Evolutionary conservation across 2,113 vertebrate species (phyloP), one percentile per base, ranked within the genome.

Genomic region (Prunella himalayana): DNA sequence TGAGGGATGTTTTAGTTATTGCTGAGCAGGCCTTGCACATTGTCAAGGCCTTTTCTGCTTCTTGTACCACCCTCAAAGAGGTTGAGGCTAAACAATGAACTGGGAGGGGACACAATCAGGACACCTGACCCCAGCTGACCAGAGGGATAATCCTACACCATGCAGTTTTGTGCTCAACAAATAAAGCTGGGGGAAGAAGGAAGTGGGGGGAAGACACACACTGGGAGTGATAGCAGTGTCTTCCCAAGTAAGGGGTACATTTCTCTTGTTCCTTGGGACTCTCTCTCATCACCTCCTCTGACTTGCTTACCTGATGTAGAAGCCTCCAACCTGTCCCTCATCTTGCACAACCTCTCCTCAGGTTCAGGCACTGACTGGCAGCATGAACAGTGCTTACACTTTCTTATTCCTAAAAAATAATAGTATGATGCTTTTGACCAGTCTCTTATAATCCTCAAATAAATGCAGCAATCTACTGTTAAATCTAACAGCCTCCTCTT

Each of bases 221-320:
- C 20, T 35, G 13, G 12, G n/a, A 79, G 51, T 17, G 30, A 59
- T 31, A 21, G 17, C 24, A 51, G 9, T 2, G 5, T 53, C 25
- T 25, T 65, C 45, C 18, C 25, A 53, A 45, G 17, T 11, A 66
- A 72, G 1, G 0, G 8, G 9, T 23, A 27, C 0, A 0, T 22
- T 23, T 31, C 4, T 12, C 30, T 31, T 80, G 59, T 59, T 73
- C 20, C n/a, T 20, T 15, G 23, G 37, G 45, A n/a, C 24, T 35
- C 50, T 15, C 65, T 16, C 49, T 53, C 20, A 44, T 22, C 53
- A n/a, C 10, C 37, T 45, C 53, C 61, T 82, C 63, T 23, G 45
- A 53, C n/a, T 21, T 61, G 22, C 45, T 82, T 9, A 51, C 5
- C 2, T 41, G n/a, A 84, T 13, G 37, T n/a, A 69, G 39, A 51